phyloP scores from a whole-genome alignment of 2,888 invertebrate genomes.

The Acleris literana region DNA sequence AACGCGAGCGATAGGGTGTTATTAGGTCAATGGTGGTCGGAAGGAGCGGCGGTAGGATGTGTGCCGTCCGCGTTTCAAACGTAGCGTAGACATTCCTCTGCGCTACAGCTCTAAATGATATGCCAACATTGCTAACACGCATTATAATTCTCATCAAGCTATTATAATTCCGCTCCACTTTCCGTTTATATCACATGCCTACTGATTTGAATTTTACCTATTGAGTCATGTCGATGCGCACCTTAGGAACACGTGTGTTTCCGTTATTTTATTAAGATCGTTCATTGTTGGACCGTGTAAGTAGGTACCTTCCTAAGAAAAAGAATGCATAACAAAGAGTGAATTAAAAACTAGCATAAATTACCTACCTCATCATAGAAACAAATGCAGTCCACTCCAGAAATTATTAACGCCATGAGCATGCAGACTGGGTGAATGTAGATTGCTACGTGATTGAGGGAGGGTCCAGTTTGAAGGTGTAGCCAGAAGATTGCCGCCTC shows the following conservation, averaged over 20 bases:
- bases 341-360: slow-evolving; percentile 22
- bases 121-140: slow-evolving; percentile 42
- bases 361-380: slow-evolving; percentile 80
- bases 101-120: slow-evolving; percentile 42
- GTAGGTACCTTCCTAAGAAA: no score
- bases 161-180: slow-evolving; percentile 34
- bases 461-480: slow-evolving; percentile 48
- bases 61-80: slow-evolving; percentile 39
- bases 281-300: background rate
- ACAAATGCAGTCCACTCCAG: slow-evolving; percentile 67
- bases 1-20: slow-evolving; percentile 28
- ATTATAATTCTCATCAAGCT: slow-evolving; percentile 41
- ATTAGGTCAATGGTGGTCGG: slow-evolving; percentile 33
- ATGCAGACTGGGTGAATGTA: slow-evolving; percentile 63
- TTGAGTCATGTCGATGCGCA: background rate
- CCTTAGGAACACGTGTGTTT: background rate
- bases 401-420: slow-evolving; percentile 59
- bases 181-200: slow-evolving; percentile 29
- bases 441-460: slow-evolving; percentile 55
- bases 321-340: background rate
- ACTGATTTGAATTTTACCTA: slow-evolving; percentile 16
- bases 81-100: slow-evolving; percentile 37
- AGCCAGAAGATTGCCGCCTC: slow-evolving; percentile 62
- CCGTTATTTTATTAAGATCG: background rate
- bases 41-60: slow-evolving; percentile 22